These are phyloP conservation scores for Drosophila kanapiae DNA, from an alignment of 1,140 invertebrate species.

Conservation along the genomic window DNA sequence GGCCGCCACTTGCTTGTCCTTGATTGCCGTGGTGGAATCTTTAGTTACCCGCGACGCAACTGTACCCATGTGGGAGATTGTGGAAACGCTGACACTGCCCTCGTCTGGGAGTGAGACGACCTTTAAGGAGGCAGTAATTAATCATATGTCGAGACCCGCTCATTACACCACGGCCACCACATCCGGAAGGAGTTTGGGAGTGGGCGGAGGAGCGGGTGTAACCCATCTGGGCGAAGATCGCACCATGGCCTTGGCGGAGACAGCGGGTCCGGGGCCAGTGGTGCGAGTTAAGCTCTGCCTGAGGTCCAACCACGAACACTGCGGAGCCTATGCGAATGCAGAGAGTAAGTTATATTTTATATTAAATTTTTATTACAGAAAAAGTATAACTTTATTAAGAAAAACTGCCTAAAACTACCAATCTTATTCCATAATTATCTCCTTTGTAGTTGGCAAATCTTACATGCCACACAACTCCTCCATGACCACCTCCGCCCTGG, in stretches of 20 bases:
- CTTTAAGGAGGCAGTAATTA: constrained; percentile 89
- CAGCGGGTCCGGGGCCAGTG: constrained; percentile 87
- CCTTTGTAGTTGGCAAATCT: constrained; percentile 72
- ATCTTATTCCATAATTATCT: neutral
- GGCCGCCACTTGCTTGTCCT: constrained; percentile 90
- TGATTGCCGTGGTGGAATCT: constrained; percentile 91
- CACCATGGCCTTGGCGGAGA: constrained; percentile 85
- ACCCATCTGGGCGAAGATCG: constrained; percentile 85
- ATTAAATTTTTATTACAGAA: neutral
- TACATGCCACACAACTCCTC: constrained; percentile 72
- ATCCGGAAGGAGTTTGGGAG: constrained; percentile 80
- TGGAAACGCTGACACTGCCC: constrained; percentile 89
- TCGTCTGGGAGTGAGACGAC: constrained; percentile 89
- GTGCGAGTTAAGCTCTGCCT: constrained; percentile 93
- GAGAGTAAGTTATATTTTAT: constrained; percentile 88
- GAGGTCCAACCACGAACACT: constrained; percentile 91
- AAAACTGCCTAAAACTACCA: neutral
- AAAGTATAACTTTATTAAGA: neutral
- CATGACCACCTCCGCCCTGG: constrained; percentile 74
- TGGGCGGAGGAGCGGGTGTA: constrained; percentile 71
- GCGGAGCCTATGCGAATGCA: constrained; percentile 92
- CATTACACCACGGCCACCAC: constrained; percentile 68
- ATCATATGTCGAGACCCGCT: constrained; percentile 85
- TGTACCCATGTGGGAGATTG: constrained; percentile 89
- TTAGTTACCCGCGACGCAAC: constrained; percentile 87